Conservation (phyloP, 1,140 invertebrate species). For the Teleopsis dalmanni region DNA sequence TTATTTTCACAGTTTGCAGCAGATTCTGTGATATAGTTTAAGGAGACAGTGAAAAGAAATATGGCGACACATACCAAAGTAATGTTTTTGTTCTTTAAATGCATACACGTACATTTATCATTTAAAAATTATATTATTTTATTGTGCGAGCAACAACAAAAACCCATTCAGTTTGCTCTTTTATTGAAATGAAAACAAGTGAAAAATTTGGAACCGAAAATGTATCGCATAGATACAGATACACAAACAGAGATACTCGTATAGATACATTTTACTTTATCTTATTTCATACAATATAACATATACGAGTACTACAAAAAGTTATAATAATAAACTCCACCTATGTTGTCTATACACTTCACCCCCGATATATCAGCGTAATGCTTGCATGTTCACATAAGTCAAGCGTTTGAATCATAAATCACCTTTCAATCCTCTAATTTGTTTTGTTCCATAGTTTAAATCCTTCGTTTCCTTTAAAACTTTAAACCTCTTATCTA, state of each 20-base stretch:
- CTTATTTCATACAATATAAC: too few relatives aligned
- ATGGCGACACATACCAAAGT: constrained; percentile 33
- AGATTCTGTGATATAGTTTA: constrained; percentile 39
- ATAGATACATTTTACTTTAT: too few relatives aligned
- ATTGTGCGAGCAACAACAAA: too few relatives aligned
- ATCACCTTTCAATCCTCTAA: constrained; percentile 14
- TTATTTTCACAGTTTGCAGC: constrained; percentile 44
- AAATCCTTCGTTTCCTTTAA: constrained; percentile 10
- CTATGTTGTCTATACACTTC: too few relatives aligned
- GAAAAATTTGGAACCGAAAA: too few relatives aligned
- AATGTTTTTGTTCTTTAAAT: constrained; percentile 2
- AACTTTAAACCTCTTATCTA: constrained; percentile 2
- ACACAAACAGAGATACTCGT: too few relatives aligned
- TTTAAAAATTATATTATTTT: background rate
- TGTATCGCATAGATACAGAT: too few relatives aligned
- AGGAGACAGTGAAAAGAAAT: constrained; percentile 34
- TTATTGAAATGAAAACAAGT: too few relatives aligned
- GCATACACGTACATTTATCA: background rate
- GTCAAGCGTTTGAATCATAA: constrained; percentile 10
- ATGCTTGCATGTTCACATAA: constrained; percentile 11
- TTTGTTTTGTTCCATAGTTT: constrained; percentile 10
- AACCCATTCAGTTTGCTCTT: too few relatives aligned
- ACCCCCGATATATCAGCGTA: too few relatives aligned
- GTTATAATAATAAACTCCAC: too few relatives aligned
- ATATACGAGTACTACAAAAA: too few relatives aligned